Percentiles rank a stretch among this genome's conserved stretches.
phyloP scores from a whole-genome alignment of 2,888 invertebrate genomes.

The Eustalomyia histrio region DNA sequence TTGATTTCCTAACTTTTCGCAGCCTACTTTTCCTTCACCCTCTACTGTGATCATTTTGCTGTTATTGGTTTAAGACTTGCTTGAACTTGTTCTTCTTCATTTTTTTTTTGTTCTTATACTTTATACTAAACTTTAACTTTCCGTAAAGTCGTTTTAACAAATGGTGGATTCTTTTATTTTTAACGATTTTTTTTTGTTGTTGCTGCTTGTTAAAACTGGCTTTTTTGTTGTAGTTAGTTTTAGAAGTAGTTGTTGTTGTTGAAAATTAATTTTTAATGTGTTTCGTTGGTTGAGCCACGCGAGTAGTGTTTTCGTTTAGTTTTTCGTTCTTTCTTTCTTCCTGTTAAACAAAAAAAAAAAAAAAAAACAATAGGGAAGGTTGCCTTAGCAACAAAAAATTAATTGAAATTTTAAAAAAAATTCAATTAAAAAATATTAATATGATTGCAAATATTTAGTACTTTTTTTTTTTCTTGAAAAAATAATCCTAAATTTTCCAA shows the following conservation, averaged over 20 bases:
- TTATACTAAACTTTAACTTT: conserved; percentile 9
- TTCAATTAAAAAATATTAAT: too few relatives aligned
- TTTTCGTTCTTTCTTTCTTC: conserved; percentile 47
- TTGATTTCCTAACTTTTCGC: too few relatives aligned
- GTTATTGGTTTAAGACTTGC: not conserved
- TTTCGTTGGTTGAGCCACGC: conserved; percentile 67
- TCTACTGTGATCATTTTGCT: not conserved
- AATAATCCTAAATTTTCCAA: too few relatives aligned
- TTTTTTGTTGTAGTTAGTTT: conserved; percentile 53
- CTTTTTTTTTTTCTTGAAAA: too few relatives aligned
- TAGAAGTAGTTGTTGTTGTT: conserved; percentile 27
- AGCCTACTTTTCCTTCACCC: not conserved
- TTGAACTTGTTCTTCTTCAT: conserved; percentile 8
- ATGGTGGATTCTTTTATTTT: conserved; percentile 1
- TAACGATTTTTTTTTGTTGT: conserved; percentile 25
- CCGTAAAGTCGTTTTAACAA: conserved; percentile 3
- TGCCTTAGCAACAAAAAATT: not conserved
- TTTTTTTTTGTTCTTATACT: not conserved
- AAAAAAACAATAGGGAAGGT: conserved; percentile 39
- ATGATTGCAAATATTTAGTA: too few relatives aligned
- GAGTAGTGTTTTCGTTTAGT: conserved; percentile 26
- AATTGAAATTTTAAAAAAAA: not conserved
- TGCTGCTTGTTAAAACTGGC: conserved; percentile 58
- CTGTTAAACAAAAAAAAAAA: conserved; percentile 24
- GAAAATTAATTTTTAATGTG: conserved; percentile 75